Base-by-base conservation (phyloP, 2,113 vertebrate genomes). In the Paraplagusia blochii region DNA sequence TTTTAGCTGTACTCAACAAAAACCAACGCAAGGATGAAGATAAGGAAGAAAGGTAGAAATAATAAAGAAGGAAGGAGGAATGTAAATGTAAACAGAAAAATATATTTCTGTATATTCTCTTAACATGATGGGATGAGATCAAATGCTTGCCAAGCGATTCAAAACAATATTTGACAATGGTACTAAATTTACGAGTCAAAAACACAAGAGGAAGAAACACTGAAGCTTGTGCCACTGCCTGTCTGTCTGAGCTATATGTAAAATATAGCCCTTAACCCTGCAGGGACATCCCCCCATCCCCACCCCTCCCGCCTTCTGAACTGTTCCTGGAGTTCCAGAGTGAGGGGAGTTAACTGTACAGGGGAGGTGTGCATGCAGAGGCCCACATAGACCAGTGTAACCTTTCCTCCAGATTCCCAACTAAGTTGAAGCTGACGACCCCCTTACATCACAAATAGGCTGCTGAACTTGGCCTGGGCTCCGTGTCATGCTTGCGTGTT, bases 371-470 rank as follows among this genome's bases (percentile, higher is more conserved):
- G 69, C 66, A 65, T 49, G 58, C 53, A 58, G 69, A 75, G 76
- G 82, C 84, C 81, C 64, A 73, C 63, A 77, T 77, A 69, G 70
- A 77, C 74, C 56, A 58, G 69, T 1, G 15, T 77, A 85, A 88
- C 88, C 86, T 88, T 88, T 89, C 81, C 87, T 87, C 87, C 61
- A 87, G 72, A 86, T 87, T 76, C 82, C 44, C 44, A 46, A 77
- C 74, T 52, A 63, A 79, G 75, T 76, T 78, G 58, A 83, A 67
- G 65, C 55, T 44, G 66, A 59, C 74, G 81, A 79, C 49, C 85
- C 77, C 63, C 69, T 86, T 81, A 67, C 82, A 86, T 84, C 72
- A 85, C 81, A 74, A 88, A 76, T 82, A 80, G 66, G 72, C 78
- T 59, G 66, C 69, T 77, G 72, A 73, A 57, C 68, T 65, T 18